Evolutionary conservation across 2,797 vertebrate species (phyloP), one percentile per base, ranked within the genome.

Genomic region (Chrosomus eos): DNA sequence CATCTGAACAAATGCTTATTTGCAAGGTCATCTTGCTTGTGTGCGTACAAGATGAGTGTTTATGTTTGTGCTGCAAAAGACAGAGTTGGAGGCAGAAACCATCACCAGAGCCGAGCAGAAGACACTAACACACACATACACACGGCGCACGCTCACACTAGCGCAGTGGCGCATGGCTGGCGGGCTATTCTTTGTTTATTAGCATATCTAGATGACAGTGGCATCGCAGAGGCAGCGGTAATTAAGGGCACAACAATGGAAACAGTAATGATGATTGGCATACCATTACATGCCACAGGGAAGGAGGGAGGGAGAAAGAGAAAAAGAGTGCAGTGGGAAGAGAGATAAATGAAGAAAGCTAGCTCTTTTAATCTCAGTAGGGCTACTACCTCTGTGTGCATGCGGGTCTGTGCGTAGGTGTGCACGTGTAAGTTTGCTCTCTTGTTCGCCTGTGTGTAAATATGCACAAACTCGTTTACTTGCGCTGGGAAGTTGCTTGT

Each of bases 191-290:
- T 87, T 88, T 89, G 85, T 89, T 88, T 89, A 89, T 89, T 89
- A 89, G 85, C 88, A 89, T 88, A 88, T 89, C 88, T 88, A 88
- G 87, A 88, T 89, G 88, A 85, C 88, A 89, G 85, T 89, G 83
- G 87, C 88, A 89, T 87, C 85, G 48, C 67, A 88, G 85, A 86
- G 85, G 70, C 88, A 84, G 88, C 81, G 77, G 88, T 90, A 88
- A 89, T 89, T 89, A 88, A 88, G 85, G 87, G 36, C 76, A 87
- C 64, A 88, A 90, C 89, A 90, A 88, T 89, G 78, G 83, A 85
- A 75, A 79, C 60, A 43, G 60, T 90, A 90, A 90, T 87, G 86
- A 90, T 90, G 89, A 90, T 84, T 90, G 89, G 88, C 89, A 88
- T 74, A 78, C 83, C 81, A 87, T 88, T 88, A 85, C 89, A 85